Base-by-base conservation (phyloP, 2,797 vertebrate species). In the Enoplosus armatus region DNA sequence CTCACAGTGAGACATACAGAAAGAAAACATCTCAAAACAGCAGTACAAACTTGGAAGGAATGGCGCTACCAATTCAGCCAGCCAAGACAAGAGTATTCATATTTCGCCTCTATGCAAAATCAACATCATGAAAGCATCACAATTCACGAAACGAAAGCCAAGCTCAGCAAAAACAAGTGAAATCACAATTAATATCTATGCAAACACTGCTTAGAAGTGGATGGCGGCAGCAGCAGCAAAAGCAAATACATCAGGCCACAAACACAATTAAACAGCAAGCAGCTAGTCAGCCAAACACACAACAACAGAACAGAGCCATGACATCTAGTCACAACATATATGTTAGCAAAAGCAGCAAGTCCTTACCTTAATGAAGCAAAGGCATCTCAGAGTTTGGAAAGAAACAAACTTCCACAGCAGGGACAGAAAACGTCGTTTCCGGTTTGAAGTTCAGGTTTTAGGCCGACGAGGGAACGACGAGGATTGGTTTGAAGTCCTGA, bases 21-120 rank as follows among this genome's bases (percentile, higher is more conserved):
- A 39, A n/a, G 27, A 68, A 41, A 55, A 11, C n/a, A n/a, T 55
- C 16, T 18, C 4, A 26, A 45, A 43, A 62, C 26, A 70, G 47
- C 37, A 58, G 20, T 24, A 68, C 55, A 53, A 4, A 37, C 20
- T 56, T n/a, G 9, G 1, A 60, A 33, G 20, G 39, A 53, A 24
- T 35, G 3, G 20, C 35, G 48, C 33, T 4, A 26, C 4, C 11
- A 29, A 5, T 33, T 39, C n/a, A 61, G 29, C 53, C 26, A 58
- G 24, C 58, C 24, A 77, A 66, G n/a, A 65, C 29, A 67, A 48
- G 39, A 54, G 18, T 22, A 51, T 35, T 59, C 45, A 53, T 43
- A 43, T 62, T 56, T 69, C 45, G 16, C 12, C 31, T 35, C 10
- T 0, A n/a, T 33, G n/a, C 39, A 73, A 72, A n/a, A 60, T 24